Conservation (phyloP, 2,113 vertebrate genomes). For the Cyphomyrus discorhynchus region DNA sequence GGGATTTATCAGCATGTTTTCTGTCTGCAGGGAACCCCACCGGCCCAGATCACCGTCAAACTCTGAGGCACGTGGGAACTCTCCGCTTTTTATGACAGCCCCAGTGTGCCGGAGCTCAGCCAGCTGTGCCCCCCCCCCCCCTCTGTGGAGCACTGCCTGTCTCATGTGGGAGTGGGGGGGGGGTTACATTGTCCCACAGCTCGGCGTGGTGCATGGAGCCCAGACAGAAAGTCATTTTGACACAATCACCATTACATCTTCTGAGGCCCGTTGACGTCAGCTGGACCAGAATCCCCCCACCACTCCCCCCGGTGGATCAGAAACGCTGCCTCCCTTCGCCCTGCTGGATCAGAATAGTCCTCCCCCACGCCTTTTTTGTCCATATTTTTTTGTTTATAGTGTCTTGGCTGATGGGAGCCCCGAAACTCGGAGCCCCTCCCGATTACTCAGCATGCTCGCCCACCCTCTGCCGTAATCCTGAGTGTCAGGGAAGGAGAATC, state of each 20-base stretch:
- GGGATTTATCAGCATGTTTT: constrained; percentile 30
- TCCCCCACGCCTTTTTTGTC: constrained; percentile 8
- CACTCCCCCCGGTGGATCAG: too few species aligned
- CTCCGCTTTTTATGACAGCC: not conserved
- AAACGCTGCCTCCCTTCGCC: not conserved
- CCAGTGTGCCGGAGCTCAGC: not conserved
- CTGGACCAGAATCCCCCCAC: not conserved
- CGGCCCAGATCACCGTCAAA: constrained; percentile 30
- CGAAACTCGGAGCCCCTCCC: constrained; percentile 49
- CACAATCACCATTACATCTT: constrained; percentile 2
- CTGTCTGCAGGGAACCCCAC: constrained; percentile 26
- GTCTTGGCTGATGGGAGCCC: constrained; percentile 45
- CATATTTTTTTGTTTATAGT: constrained; percentile 40
- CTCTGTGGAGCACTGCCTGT: not conserved
- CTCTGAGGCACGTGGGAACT: not conserved
- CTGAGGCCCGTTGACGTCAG: constrained; percentile 12
- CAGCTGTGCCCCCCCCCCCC: not conserved
- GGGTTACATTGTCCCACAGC: not conserved
- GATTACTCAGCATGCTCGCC: constrained; percentile 48
- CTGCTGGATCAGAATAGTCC: not conserved
- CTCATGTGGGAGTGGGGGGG: not conserved
- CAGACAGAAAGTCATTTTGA: constrained; percentile 17
- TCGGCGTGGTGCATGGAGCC: not conserved
- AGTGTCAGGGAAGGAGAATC: constrained; percentile 47
- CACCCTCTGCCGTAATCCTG: constrained; percentile 38